phyloP scores from a whole-genome alignment of 2,113 vertebrate species.

The Reinhardtius hippoglossoides region DNA sequence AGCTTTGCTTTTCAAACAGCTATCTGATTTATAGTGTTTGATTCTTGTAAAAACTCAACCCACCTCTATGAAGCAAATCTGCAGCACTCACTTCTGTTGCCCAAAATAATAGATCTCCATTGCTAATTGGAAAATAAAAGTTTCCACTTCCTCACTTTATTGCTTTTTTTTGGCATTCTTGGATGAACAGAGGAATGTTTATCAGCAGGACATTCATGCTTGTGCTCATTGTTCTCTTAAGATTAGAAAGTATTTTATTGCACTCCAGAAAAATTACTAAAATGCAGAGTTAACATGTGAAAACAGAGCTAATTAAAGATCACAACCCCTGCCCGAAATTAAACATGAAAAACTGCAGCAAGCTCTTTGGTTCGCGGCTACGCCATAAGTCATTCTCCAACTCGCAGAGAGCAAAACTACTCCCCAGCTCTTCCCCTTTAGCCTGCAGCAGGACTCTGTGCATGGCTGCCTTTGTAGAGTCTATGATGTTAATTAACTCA shows the following conservation, averaged over 20 bases:
- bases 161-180: conserved; percentile 10
- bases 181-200: background rate
- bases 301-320: conserved; percentile 31
- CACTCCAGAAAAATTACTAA: conserved; percentile 20
- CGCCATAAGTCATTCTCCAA: conserved; percentile 15
- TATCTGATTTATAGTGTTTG: no score
- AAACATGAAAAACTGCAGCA: background rate
- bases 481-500: conserved; percentile 72
- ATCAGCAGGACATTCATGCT: background rate
- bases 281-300: conserved; percentile 25
- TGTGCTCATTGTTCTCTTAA: background rate
- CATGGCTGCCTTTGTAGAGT: conserved; percentile 56
- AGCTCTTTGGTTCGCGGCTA: conserved; percentile 8
- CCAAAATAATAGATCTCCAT: conserved; percentile 25
- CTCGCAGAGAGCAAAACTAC: conserved; percentile 37
- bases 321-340: conserved; percentile 33
- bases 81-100: conserved; percentile 17
- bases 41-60: conserved; percentile 21
- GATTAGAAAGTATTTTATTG: background rate
- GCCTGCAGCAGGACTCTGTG: conserved; percentile 42
- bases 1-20: conserved; percentile 49
- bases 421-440: conserved; percentile 27
- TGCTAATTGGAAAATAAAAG: conserved; percentile 22
- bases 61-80: conserved; percentile 51
- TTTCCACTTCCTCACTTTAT: conserved; percentile 12